Percentiles rank a stretch among this genome's conserved stretches.
phyloP scores from a whole-genome alignment of 2,797 vertebrate genomes.

The Threskiornis aethiopicus region DNA sequence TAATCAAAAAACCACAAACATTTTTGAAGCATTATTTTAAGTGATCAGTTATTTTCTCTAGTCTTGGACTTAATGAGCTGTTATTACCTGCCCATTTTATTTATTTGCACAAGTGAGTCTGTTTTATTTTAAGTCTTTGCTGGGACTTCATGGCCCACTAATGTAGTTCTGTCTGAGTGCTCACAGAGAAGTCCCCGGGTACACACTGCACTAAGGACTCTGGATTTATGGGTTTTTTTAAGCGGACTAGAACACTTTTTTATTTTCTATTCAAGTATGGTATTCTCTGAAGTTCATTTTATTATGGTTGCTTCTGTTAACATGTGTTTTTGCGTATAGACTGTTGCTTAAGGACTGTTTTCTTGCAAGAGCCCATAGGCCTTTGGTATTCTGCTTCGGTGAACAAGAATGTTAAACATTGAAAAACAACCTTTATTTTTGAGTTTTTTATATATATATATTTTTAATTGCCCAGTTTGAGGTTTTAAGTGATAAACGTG shows the following conservation, averaged over 20 bases:
- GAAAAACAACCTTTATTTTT: conserved; percentile 13
- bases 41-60: background rate
- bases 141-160: background rate
- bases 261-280: background rate
- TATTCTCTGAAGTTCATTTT: background rate
- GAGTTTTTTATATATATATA: background rate
- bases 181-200: background rate
- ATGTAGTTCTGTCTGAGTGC: background rate
- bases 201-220: background rate
- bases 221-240: background rate
- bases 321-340: background rate
- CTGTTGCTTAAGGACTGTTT: conserved; percentile 9
- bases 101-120: conserved; percentile 32
- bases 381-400: background rate
- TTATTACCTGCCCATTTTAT: background rate
- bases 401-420: conserved; percentile 21
- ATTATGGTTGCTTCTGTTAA: background rate
- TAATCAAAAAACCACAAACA: background rate
- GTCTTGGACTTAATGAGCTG: background rate
- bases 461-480: conserved; percentile 26
- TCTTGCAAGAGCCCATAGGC: background rate
- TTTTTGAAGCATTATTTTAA: conserved; percentile 9
- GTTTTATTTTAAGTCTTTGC: background rate
- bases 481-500: background rate
- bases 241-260: background rate